A percentile compares a stretch with the other conserved stretches of the same genome.
Evolutionary conservation across 2,888 invertebrate species (phyloP).

Genomic region (Drosophila acutilabella): DNA sequence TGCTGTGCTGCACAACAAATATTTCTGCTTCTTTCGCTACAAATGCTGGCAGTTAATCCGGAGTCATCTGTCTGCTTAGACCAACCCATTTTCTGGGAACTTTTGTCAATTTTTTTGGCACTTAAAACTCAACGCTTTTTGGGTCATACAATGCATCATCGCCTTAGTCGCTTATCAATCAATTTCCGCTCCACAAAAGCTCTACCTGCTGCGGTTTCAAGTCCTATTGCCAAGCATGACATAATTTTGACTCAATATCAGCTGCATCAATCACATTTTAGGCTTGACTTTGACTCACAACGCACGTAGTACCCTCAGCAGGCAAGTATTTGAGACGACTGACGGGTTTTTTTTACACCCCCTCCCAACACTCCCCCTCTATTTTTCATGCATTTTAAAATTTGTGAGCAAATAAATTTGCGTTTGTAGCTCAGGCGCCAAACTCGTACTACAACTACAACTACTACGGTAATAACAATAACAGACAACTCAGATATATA

Average conservation of each 20-base stretch:
- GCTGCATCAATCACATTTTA: conserved; percentile 59
- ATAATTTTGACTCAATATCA: conserved; percentile 58
- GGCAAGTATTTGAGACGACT: conserved; percentile 29
- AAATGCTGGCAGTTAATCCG: not conserved
- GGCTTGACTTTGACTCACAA: conserved; percentile 56
- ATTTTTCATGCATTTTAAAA: conserved; percentile 51
- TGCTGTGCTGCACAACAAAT: not conserved
- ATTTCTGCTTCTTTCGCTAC: not conserved
- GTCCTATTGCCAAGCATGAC: conserved; percentile 46
- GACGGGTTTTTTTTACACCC: not conserved
- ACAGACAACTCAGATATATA: conserved; percentile 21
- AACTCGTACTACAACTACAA: conserved; percentile 36
- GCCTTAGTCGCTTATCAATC: conserved; percentile 56
- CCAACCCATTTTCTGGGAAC: conserved; percentile 37
- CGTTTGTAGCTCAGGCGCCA: conserved; percentile 70
- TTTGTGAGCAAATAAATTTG: conserved; percentile 54
- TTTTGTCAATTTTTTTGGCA: conserved; percentile 4
- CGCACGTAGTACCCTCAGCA: conserved; percentile 50
- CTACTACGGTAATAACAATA: conserved; percentile 35
- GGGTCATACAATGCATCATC: conserved; percentile 39
- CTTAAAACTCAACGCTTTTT: conserved; percentile 32
- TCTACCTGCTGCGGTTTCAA: conserved; percentile 41
- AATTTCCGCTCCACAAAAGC: conserved; percentile 51
- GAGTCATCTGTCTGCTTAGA: conserved; percentile 22
- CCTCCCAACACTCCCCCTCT: not conserved